phyloP scores from a whole-genome alignment of 2,888 invertebrate genomes.

The Empis stercorea region DNA sequence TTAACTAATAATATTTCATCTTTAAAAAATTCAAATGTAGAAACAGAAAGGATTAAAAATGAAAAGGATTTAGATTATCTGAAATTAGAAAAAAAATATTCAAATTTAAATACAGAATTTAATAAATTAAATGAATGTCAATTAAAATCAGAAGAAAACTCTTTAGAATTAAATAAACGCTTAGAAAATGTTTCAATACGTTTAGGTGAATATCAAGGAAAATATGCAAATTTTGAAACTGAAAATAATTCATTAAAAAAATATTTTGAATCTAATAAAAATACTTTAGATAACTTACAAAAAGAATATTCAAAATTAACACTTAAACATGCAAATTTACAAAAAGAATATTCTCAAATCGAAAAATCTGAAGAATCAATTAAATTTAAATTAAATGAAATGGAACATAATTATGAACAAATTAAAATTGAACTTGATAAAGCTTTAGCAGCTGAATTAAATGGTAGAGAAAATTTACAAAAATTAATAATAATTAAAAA shows the following conservation, averaged over 20 bases:
- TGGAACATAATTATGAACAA: slow-evolving; percentile 8
- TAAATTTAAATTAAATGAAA: slow-evolving; percentile 13
- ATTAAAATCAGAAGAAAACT: slow-evolving; percentile 5
- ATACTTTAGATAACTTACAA: slow-evolving; percentile 12
- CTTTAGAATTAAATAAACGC: neutral
- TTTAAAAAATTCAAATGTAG: too few species aligned
- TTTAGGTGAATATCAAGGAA: slow-evolving; percentile 21
- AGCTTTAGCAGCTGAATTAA: neutral
- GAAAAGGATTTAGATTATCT: neutral
- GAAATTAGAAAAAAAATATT: neutral
- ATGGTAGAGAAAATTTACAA: slow-evolving; percentile 16
- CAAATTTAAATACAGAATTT: neutral
- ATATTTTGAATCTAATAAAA: slow-evolving; percentile 10
- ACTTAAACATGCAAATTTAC: slow-evolving; percentile 14
- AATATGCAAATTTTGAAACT: slow-evolving; percentile 16
- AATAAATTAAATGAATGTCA: slow-evolving; percentile 12
- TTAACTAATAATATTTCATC: too few species aligned
- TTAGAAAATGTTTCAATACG: neutral
- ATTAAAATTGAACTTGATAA: neutral
- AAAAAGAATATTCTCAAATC: slow-evolving; percentile 14
- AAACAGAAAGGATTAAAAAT: neutral
- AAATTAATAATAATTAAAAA: slow-evolving; percentile 18
- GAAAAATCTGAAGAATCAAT: slow-evolving; percentile 18
- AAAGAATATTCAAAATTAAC: slow-evolving; percentile 17
- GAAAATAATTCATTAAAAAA: slow-evolving; percentile 17